Evolutionary conservation across 2,888 invertebrate species (phyloP).

Genomic region (Andrena flavipes): DNA sequence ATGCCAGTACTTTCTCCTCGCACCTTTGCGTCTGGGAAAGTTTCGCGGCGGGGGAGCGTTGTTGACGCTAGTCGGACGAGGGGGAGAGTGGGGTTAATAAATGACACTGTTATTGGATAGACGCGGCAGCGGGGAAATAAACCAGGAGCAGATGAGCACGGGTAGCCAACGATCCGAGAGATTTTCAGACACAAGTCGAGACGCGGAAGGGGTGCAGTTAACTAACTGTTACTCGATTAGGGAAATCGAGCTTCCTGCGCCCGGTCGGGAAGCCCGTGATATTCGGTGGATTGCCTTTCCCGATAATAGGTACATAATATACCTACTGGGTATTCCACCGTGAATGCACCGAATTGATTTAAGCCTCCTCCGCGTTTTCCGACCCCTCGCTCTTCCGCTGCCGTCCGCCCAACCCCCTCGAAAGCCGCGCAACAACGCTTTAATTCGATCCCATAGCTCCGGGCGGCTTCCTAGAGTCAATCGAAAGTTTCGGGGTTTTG

Average conservation of each 20-base stretch:
- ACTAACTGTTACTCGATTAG: constrained; percentile 70
- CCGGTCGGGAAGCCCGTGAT: constrained; percentile 63
- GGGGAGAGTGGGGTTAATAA: too few relatives aligned
- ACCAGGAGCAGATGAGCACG: constrained; percentile 1
- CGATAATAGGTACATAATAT: constrained; percentile 75
- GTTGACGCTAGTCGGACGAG: too few relatives aligned
- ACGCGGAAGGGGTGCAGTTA: constrained; percentile 53
- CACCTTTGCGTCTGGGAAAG: too few relatives aligned
- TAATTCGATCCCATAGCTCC: constrained; percentile 59
- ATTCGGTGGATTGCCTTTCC: constrained; percentile 72
- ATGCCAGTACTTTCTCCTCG: too few relatives aligned
- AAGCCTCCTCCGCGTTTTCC: constrained; percentile 62
- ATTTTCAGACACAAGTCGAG: constrained; percentile 45
- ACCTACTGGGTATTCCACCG: constrained; percentile 72
- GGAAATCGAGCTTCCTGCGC: constrained; percentile 68
- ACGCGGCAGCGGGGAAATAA: not conserved
- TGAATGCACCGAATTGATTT: constrained; percentile 74
- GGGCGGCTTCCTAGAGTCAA: constrained; percentile 69
- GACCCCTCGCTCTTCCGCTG: not conserved
- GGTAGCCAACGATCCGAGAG: constrained; percentile 16
- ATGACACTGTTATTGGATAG: too few relatives aligned
- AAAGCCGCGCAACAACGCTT: constrained; percentile 61
- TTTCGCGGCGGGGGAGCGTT: too few relatives aligned
- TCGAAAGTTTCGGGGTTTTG: constrained; percentile 68
- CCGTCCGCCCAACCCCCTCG: not conserved